phyloP scores from a whole-genome alignment of 2,113 vertebrate species.

The Sylvietta virens region DNA sequence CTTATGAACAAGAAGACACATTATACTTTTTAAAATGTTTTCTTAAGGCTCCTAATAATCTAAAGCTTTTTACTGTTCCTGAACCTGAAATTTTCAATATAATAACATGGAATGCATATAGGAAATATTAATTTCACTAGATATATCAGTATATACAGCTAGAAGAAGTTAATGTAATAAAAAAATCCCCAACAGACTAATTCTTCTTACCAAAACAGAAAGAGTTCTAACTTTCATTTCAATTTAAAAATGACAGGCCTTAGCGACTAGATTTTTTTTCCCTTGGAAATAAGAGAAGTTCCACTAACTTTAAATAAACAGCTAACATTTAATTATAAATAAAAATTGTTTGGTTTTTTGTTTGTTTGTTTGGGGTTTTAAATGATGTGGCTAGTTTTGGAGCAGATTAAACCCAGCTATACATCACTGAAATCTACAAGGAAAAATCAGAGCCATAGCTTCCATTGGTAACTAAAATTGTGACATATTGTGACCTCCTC shows the following conservation, averaged over 20 bases:
- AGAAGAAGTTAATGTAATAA: neutral
- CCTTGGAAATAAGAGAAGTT: neutral
- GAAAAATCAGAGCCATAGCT: neutral
- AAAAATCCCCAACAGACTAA: neutral
- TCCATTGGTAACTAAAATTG: neutral
- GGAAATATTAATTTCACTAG: neutral
- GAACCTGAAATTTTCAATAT: neutral
- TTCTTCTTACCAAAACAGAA: neutral
- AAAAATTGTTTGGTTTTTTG: neutral
- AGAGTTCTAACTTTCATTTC: neutral
- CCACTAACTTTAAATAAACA: constrained; percentile 10
- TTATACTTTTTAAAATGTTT: neutral
- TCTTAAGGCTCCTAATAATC: neutral
- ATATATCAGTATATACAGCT: neutral
- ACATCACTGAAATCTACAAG: constrained; percentile 1
- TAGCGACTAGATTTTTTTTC: neutral
- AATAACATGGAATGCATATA: neutral
- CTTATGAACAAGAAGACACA: neutral
- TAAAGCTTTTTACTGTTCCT: neutral
- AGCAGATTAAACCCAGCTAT: neutral
- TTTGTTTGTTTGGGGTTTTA: neutral
- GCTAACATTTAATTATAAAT: constrained; percentile 22
- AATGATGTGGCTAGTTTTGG: neutral
- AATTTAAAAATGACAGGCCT: neutral
- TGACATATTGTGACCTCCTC: neutral